These are phyloP conservation scores for Digitonthophagus gazella DNA, from an alignment of 2,888 invertebrate genomes.

Conservation along the genomic window DNA sequence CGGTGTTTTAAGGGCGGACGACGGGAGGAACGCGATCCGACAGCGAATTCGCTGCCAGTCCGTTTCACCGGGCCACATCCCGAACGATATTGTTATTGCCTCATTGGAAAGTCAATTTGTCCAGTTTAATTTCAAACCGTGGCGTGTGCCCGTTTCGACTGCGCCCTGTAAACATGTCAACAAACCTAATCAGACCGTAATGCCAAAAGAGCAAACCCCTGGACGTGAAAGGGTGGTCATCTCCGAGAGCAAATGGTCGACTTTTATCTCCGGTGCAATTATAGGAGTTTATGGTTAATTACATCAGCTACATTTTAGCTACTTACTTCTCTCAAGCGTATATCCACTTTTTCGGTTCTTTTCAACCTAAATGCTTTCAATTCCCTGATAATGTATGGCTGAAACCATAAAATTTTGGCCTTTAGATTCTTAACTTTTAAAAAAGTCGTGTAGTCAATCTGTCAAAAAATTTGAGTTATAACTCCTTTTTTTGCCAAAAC, in stretches of 20 bases:
- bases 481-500: too few species aligned
- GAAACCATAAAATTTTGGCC: too few species aligned
- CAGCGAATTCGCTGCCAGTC: constrained; percentile 1
- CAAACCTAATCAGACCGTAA: background rate
- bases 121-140: constrained; percentile 10
- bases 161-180: background rate
- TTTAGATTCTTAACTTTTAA: too few species aligned
- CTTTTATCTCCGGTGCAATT: background rate
- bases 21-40: constrained; percentile 1
- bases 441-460: too few species aligned
- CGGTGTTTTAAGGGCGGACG: constrained; percentile 3
- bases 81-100: constrained; percentile 10
- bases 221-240: background rate
- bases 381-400: too few species aligned
- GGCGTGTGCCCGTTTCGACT: background rate
- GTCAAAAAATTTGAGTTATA: too few species aligned
- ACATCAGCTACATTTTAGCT: background rate
- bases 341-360: background rate
- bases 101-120: constrained; percentile 17
- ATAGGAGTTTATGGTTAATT: background rate
- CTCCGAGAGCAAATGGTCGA: background rate
- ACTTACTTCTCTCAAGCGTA: background rate
- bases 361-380: background rate
- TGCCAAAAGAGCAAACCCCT: background rate
- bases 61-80: constrained; percentile 1